Evolutionary conservation across 2,888 invertebrate species (phyloP).

Genomic region (Pogonocherus hispidulus): DNA sequence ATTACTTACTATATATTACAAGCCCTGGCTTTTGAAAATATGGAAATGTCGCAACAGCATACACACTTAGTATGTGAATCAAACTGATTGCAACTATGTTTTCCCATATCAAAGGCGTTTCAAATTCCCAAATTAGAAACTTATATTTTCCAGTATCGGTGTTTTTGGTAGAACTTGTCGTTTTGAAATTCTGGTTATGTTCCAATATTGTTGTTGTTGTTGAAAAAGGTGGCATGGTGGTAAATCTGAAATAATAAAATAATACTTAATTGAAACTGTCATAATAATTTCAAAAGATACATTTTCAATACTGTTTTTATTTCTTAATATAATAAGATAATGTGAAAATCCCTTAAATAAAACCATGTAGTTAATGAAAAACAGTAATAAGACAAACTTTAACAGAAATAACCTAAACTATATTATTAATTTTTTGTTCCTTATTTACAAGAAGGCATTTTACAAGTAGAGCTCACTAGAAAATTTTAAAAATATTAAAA

Average conservation of each 20-base stretch:
- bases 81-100: conserved; percentile 50
- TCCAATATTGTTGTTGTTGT: conserved; percentile 3
- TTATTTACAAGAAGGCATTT: too few species aligned
- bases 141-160: conserved; percentile 46
- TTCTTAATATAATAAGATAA: too few species aligned
- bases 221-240: conserved; percentile 1
- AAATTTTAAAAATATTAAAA: too few species aligned
- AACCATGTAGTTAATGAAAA: too few species aligned
- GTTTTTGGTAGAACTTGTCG: not conserved
- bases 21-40: conserved; percentile 33
- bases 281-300: too few species aligned
- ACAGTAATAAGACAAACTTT: too few species aligned
- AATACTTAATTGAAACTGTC: too few species aligned
- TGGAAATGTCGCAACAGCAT: conserved; percentile 39
- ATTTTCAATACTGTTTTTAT: too few species aligned
- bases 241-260: not conserved
- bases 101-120: conserved; percentile 54
- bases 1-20: conserved; percentile 51
- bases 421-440: too few species aligned
- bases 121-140: conserved; percentile 54
- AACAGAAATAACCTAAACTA: too few species aligned
- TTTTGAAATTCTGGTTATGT: not conserved
- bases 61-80: conserved; percentile 48
- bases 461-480: too few species aligned
- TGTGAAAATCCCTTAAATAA: too few species aligned